phyloP scores from a whole-genome alignment of 2,113 vertebrate genomes.

The Setophaga coronata region DNA sequence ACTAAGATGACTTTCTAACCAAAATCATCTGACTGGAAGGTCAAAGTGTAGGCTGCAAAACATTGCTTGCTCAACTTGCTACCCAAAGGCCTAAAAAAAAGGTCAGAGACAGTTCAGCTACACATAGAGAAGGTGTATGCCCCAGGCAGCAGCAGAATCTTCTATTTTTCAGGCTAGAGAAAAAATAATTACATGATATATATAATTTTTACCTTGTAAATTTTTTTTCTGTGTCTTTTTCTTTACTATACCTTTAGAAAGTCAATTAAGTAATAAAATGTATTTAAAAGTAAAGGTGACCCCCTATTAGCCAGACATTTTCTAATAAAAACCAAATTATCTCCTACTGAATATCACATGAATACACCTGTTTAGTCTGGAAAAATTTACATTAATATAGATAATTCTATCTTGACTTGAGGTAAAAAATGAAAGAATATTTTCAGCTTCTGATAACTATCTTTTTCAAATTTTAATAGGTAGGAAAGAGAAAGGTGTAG shows the following conservation, averaged over 20 bases:
- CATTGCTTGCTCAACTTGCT: not conserved
- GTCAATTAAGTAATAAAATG: not conserved
- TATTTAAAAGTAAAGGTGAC: not conserved
- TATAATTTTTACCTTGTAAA: not conserved
- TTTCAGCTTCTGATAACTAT: not conserved
- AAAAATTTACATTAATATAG: not conserved
- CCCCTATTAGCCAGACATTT: not conserved
- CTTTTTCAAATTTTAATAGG: not conserved
- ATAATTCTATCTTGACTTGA: not conserved
- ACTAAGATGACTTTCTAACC: not conserved
- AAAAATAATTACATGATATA: not conserved
- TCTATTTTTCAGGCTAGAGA: not conserved
- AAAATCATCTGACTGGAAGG: not conserved
- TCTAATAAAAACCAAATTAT: not conserved
- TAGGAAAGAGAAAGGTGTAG: not conserved
- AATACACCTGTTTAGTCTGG: not conserved
- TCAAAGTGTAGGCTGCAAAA: not conserved
- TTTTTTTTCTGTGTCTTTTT: not conserved
- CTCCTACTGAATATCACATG: not conserved
- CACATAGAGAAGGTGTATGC: accelerated
- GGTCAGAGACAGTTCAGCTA: not conserved
- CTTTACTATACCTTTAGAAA: not conserved
- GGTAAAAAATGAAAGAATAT: not conserved
- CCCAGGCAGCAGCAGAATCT: not conserved
- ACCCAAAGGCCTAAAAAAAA: not conserved